phyloP scores from a whole-genome alignment of 2,797 vertebrate species.

The Melanotaenia boesemani region DNA sequence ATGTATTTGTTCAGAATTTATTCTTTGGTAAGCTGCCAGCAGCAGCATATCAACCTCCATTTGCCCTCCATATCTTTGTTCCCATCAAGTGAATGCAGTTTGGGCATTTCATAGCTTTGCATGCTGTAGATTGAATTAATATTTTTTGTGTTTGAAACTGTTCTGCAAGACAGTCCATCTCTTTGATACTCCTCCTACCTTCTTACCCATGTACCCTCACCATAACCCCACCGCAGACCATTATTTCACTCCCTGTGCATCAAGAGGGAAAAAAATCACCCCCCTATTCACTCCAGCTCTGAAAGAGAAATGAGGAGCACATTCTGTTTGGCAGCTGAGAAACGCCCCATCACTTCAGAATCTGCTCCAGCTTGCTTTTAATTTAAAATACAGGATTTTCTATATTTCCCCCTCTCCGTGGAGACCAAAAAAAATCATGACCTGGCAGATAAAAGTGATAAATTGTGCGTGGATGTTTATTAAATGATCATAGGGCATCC shows the following conservation, averaged over 20 bases:
- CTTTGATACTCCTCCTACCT: constrained; percentile 13
- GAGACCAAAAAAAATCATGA: constrained; percentile 33
- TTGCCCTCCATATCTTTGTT: constrained; percentile 39
- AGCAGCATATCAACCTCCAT: constrained; percentile 38
- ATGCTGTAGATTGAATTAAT: constrained; percentile 31
- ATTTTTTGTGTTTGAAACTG: constrained; percentile 34
- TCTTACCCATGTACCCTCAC: constrained; percentile 18
- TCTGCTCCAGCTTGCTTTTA: constrained; percentile 26
- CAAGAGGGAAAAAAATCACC: constrained; percentile 34
- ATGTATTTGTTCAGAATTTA: constrained; percentile 47
- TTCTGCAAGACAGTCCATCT: constrained; percentile 43
- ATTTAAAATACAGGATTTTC: constrained; percentile 32
- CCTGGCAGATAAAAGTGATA: constrained; percentile 51
- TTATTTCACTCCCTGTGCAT: constrained; percentile 42
- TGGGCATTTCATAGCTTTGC: constrained; percentile 41
- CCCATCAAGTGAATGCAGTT: constrained; percentile 34
- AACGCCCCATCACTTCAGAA: constrained; percentile 46
- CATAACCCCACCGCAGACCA: constrained; percentile 15
- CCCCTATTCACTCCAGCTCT: constrained; percentile 38
- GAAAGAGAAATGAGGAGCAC: constrained; percentile 71
- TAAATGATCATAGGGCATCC: constrained; percentile 55
- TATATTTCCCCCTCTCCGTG: constrained; percentile 7
- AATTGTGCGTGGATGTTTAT: constrained; percentile 54
- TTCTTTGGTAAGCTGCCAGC: constrained; percentile 55
- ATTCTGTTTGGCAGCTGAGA: constrained; percentile 71